These are phyloP conservation scores for Ceratina japonica DNA, from an alignment of 1,140 invertebrate genomes.

Conservation along the genomic window DNA sequence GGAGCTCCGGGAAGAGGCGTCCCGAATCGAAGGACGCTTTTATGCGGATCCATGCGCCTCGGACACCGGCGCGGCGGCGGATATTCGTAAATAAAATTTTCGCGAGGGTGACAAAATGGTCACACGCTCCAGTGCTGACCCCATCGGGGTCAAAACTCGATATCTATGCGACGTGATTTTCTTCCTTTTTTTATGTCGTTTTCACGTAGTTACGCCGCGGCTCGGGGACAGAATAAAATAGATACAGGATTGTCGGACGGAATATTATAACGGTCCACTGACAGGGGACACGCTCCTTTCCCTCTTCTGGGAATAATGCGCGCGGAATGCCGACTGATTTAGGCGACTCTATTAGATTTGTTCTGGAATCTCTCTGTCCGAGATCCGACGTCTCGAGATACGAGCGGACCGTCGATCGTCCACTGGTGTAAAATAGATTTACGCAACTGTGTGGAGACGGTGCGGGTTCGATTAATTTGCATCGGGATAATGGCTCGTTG, in stretches of 20 bases:
- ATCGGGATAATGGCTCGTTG: slow-evolving; percentile 21
- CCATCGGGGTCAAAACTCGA: slow-evolving; percentile 69
- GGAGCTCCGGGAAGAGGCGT: slow-evolving; percentile 38
- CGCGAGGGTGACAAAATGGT: slow-evolving; percentile 72
- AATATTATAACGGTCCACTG: slow-evolving; percentile 75
- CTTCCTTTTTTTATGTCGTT: slow-evolving; percentile 66
- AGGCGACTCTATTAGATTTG: slow-evolving; percentile 60
- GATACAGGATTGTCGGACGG: slow-evolving; percentile 67
- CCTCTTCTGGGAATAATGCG: slow-evolving; percentile 38
- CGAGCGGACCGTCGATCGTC: neutral
- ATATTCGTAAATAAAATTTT: slow-evolving; percentile 76
- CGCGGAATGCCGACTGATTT: slow-evolving; percentile 58
- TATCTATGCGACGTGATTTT: slow-evolving; percentile 63
- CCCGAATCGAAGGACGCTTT: slow-evolving; percentile 32
- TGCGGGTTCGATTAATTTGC: slow-evolving; percentile 10
- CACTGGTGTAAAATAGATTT: slow-evolving; percentile 18
- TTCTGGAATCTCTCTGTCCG: neutral
- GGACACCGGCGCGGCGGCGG: slow-evolving; percentile 50
- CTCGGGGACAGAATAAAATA: slow-evolving; percentile 63
- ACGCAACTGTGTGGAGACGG: slow-evolving; percentile 2
- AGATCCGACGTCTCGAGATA: slow-evolving; percentile 10
- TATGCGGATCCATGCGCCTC: slow-evolving; percentile 43
- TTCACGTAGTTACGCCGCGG: slow-evolving; percentile 70
- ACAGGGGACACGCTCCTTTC: slow-evolving; percentile 53
- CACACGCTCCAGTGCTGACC: slow-evolving; percentile 75